These are phyloP conservation scores for Cnemophilus loriae DNA, from an alignment of 2,113 vertebrate genomes.

Conservation along the genomic window DNA sequence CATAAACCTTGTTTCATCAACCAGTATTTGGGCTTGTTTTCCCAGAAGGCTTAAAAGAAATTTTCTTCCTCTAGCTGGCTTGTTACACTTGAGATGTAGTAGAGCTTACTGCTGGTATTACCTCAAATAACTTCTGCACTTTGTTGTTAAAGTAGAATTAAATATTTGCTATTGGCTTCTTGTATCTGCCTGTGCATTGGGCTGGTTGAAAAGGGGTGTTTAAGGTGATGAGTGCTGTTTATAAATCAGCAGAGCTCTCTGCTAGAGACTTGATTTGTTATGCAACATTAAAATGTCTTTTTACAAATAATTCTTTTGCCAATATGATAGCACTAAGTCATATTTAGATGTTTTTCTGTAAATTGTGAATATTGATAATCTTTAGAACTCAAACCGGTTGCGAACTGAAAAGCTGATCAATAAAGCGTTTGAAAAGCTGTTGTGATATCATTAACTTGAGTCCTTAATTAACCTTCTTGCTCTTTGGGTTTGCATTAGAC, in stretches of 20 bases:
- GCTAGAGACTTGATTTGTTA: background rate
- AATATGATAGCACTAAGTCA: background rate
- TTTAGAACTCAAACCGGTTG: background rate
- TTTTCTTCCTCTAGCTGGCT: background rate
- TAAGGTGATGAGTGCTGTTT: background rate
- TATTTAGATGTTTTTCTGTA: background rate
- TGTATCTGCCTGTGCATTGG: background rate
- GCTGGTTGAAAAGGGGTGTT: background rate
- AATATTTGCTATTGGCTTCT: background rate
- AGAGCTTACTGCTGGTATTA: background rate
- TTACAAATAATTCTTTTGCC: background rate
- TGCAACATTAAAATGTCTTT: background rate
- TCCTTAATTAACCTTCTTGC: background rate
- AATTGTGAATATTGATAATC: background rate
- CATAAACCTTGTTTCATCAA: background rate
- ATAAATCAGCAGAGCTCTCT: background rate
- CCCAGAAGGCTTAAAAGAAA: background rate
- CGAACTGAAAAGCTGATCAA: background rate
- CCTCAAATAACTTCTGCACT: background rate
- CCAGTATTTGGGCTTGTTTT: background rate
- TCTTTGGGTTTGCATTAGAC: slow-evolving; percentile 75
- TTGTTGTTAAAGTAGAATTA: background rate
- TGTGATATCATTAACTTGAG: background rate
- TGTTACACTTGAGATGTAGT: background rate
- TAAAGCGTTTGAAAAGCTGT: background rate